phyloP scores from a whole-genome alignment of 2,797 vertebrate genomes.

The Holocentrus rufus region DNA sequence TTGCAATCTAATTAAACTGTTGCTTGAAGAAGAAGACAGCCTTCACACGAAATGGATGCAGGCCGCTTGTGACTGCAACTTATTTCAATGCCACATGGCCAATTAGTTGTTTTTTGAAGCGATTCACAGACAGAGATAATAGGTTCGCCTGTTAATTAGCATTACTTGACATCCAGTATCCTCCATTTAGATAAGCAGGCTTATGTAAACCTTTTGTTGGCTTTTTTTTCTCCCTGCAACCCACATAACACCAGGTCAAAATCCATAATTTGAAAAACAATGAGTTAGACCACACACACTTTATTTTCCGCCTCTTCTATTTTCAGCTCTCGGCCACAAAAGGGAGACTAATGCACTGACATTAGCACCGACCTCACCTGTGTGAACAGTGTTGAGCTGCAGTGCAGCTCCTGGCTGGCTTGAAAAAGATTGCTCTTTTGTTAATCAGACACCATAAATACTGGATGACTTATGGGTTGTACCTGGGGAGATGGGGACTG shows the following conservation, averaged over 20 bases:
- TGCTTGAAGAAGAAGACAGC: neutral
- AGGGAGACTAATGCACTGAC: constrained; percentile 5
- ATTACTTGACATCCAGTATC: neutral
- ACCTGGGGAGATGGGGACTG: neutral
- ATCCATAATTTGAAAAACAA: constrained; percentile 9
- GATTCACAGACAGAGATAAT: neutral
- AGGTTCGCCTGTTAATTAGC: neutral
- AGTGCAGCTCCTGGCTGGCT: neutral
- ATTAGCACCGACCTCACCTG: constrained; percentile 17
- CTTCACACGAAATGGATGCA: neutral
- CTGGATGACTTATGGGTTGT: constrained; percentile 11
- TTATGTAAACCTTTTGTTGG: neutral
- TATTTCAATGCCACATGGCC: neutral
- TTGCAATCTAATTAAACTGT: constrained; percentile 26
- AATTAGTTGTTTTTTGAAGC: neutral
- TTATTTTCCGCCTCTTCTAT: neutral
- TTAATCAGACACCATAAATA: neutral
- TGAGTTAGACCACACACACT: constrained; percentile 9
- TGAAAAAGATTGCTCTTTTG: constrained; percentile 19
- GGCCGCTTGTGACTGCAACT: constrained; percentile 2
- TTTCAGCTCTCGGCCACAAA: constrained; percentile 19
- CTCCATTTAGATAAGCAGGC: neutral
- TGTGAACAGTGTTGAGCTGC: constrained; percentile 19
- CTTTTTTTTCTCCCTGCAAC: neutral
- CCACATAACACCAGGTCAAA: neutral